These are phyloP conservation scores for Cariama cristata DNA, from an alignment of 2,113 vertebrate genomes.

Conservation along the genomic window DNA sequence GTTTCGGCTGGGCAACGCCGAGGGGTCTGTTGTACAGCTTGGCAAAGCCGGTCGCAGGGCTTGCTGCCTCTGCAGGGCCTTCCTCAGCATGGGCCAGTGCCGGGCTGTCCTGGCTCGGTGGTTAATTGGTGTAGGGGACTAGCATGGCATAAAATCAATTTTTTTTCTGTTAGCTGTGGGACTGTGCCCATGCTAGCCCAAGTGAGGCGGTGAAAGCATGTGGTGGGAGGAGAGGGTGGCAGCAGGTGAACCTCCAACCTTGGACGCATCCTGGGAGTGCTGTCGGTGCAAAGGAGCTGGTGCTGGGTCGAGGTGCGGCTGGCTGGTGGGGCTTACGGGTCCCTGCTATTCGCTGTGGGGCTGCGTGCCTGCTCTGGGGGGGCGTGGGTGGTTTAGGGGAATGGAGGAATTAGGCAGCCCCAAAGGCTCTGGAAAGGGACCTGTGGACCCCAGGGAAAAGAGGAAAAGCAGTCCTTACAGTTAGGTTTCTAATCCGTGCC, in stretches of 20 bases:
- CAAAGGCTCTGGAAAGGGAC: not conserved
- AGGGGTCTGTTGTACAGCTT: not conserved
- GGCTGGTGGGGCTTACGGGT: rapidly evolving
- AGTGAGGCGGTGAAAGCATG: rapidly evolving
- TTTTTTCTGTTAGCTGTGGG: not conserved
- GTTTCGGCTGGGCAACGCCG: not conserved
- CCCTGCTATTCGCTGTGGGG: not conserved
- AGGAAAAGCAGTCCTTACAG: not conserved
- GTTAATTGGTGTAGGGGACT: not conserved
- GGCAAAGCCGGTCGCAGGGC: not conserved
- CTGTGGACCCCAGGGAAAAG: not conserved
- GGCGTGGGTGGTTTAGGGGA: rapidly evolving
- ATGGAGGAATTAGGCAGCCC: not conserved
- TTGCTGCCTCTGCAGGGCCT: not conserved
- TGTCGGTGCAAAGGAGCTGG: rapidly evolving
- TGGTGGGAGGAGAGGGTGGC: not conserved
- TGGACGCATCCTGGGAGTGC: rapidly evolving
- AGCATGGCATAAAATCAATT: not conserved
- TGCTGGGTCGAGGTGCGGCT: rapidly evolving
- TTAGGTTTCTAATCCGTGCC: not conserved
- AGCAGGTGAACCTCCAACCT: not conserved
- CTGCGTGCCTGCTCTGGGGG: not conserved
- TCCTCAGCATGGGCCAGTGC: not conserved
- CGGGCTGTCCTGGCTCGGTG: rapidly evolving
- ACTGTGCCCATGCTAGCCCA: rapidly evolving